phyloP scores from a whole-genome alignment of 1,140 invertebrate genomes.

The Helicoverpa armigera region DNA sequence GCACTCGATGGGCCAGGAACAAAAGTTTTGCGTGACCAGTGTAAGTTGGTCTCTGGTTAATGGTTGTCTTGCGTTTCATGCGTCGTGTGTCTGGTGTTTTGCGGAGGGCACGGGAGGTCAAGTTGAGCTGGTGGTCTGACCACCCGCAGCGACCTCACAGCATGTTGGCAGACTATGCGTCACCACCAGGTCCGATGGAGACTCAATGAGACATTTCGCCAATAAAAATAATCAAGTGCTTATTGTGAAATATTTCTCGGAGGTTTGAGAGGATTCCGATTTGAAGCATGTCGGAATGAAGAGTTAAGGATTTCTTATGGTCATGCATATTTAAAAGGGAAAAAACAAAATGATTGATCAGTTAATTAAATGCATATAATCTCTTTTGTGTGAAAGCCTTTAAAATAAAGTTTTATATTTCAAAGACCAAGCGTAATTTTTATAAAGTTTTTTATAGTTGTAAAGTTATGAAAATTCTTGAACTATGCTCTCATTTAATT shows the following conservation, averaged over 20 bases:
- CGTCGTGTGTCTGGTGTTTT: constrained; percentile 5
- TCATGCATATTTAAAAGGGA: too few relatives aligned
- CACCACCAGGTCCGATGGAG: constrained; percentile 57
- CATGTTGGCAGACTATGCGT: constrained; percentile 60
- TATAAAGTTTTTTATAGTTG: too few relatives aligned
- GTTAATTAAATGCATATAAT: too few relatives aligned
- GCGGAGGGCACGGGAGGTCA: constrained; percentile 49
- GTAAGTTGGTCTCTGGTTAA: constrained; percentile 56
- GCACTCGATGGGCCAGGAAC: constrained; percentile 63
- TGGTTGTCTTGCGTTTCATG: constrained; percentile 48
- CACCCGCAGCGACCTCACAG: constrained; percentile 74
- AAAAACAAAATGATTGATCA: too few relatives aligned
- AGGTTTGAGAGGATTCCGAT: constrained; percentile 13
- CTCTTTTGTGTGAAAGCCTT: background rate
- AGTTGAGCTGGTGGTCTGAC: constrained; percentile 56
- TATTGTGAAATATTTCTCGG: constrained; percentile 35
- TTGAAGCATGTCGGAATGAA: constrained; percentile 13
- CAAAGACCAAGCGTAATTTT: too few relatives aligned
- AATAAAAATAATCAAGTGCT: constrained; percentile 55
- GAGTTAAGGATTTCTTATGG: background rate
- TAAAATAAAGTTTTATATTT: background rate
- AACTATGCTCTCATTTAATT: too few relatives aligned
- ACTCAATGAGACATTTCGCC: constrained; percentile 54
- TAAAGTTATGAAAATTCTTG: too few relatives aligned
- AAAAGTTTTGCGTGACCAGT: constrained; percentile 60